phyloP scores from a whole-genome alignment of 2,113 vertebrate genomes.

The Scomber scombrus region DNA sequence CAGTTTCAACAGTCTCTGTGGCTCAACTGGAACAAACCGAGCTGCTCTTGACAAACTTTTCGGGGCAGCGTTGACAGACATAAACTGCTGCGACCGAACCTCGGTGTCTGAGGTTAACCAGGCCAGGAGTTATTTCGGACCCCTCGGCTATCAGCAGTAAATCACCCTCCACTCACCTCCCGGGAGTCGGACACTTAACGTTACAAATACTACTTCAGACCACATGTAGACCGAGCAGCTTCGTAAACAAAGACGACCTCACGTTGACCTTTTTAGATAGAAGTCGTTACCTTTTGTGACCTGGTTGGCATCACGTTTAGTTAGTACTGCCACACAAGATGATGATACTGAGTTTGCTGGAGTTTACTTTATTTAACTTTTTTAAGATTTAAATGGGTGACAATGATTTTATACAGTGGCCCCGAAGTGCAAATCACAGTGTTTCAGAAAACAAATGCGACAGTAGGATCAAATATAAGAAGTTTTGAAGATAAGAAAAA shows the following conservation, averaged over 20 bases:
- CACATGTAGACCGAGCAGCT: slow-evolving; percentile 21
- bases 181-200: not conserved
- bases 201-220: not conserved
- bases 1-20: not conserved
- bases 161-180: slow-evolving; percentile 14
- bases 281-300: not conserved
- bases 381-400: too few species aligned
- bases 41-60: slow-evolving; percentile 20
- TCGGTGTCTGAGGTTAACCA: slow-evolving; percentile 47
- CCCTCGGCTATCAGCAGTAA: slow-evolving; percentile 28
- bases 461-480: too few species aligned
- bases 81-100: slow-evolving; percentile 12
- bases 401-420: not conserved
- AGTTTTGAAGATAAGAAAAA: too few species aligned
- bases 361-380: not conserved
- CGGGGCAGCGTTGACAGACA: slow-evolving; percentile 12
- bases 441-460: too few species aligned
- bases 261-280: slow-evolving; percentile 7
- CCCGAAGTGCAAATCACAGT: not conserved
- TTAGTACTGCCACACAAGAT: too few species aligned
- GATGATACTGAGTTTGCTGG: not conserved
- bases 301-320: not conserved
- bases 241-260: slow-evolving; percentile 19
- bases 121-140: slow-evolving; percentile 50
- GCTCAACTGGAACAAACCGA: slow-evolving; percentile 18